These are phyloP conservation scores for Nematostella vectensis DNA, from an alignment of 92 coral and sea anemone species.

Conservation along the genomic window DNA sequence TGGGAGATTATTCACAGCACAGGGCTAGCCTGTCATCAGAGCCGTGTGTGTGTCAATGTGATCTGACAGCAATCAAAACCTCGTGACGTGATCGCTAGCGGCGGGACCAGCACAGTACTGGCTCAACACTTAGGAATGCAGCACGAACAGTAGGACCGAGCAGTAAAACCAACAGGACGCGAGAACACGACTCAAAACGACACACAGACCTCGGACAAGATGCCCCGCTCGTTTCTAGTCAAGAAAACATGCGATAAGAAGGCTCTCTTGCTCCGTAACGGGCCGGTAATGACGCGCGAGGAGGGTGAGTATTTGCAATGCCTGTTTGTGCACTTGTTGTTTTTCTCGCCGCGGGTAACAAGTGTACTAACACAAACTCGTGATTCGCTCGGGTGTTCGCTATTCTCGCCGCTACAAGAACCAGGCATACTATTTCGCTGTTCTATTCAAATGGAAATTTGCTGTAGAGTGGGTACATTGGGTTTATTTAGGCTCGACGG, in stretches of 20 bases:
- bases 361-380: slow-evolving; percentile 21
- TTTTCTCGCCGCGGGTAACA: slow-evolving; percentile 31
- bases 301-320: slow-evolving; percentile 41
- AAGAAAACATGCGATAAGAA: slow-evolving; percentile 62
- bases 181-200: slow-evolving; percentile 1
- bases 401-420: too few relatives aligned
- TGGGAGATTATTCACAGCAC: too few relatives aligned
- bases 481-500: too few relatives aligned
- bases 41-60: too few relatives aligned
- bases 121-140: slow-evolving; percentile 7
- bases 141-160: not conserved
- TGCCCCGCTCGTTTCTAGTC: slow-evolving; percentile 83
- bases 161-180: not conserved
- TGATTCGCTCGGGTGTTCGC: not conserved
- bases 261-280: slow-evolving; percentile 25
- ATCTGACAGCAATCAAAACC: too few relatives aligned
- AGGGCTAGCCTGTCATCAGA: too few relatives aligned
- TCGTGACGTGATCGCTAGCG: too few relatives aligned
- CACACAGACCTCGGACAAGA: slow-evolving; percentile 9
- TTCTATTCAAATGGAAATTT: too few relatives aligned
- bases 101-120: not conserved
- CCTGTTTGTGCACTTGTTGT: slow-evolving; percentile 52
- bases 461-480: too few relatives aligned
- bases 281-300: slow-evolving; percentile 6
- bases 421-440: too few relatives aligned